Base-by-base conservation (phyloP, 2,113 vertebrate genomes). In the Pavo muticus region DNA sequence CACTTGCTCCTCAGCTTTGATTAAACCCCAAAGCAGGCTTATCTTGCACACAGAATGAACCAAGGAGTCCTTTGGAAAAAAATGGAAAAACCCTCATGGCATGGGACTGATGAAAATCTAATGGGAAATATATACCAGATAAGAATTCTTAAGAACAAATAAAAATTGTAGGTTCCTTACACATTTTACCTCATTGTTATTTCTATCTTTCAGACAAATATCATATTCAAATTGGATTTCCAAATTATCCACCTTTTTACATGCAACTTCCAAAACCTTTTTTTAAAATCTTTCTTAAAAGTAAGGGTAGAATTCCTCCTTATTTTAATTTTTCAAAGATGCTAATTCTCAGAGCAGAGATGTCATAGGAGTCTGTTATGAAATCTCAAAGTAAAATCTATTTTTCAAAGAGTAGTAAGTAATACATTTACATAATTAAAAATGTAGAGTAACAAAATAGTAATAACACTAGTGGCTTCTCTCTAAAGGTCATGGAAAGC, bases 371-470 rank as follows among this genome's bases (percentile, higher is more conserved):
- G 69, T 81, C 69, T 68, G 72, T 70, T 87, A 85, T 14, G 37
- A 94, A 94, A 93, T 71, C 60, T 80, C 68, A 25, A 93, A 75
- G 64, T 87, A 88, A 93, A 92, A 94, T 67, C 27, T 47, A 37
- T 65, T 32, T 95, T 94, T 88, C 84, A 96, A 84, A 93, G 30
- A 29, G 56, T 88, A 95, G 90, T 90, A 88, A 70, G 42, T 81
- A 92, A 86, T 47, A 64, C 40, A 90, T 61, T 74, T 81, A 85
- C 44, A 90, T 52, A 93, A 89, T 93, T 93, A 4, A 91, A 93
- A 93, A 90, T 23, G 50, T 83, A 48, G 50, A 84, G 48, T 59
- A 76, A 88, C 87, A 77, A 89, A 95, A 95, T 93, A 72, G 63
- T 69, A 76, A 84, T 69, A 89, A 72, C 13, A 54, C 29, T 7